Conservation (phyloP, 2,888 invertebrate genomes). For the Drosophila prostipennis region DNA sequence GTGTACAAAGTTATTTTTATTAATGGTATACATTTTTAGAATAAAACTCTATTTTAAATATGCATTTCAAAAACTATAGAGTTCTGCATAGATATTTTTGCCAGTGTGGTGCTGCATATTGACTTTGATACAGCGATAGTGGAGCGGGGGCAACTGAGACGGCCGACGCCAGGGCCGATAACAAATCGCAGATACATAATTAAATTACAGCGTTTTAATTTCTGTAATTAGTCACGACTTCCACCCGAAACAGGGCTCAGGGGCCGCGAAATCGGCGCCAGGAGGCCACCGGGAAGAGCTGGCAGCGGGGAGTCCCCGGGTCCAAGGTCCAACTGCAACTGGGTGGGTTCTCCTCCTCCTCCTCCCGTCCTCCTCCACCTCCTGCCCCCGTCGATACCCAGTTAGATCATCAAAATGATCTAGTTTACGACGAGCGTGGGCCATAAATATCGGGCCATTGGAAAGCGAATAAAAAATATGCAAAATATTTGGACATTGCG, state of each 20-base stretch:
- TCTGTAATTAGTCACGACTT: conserved; percentile 85
- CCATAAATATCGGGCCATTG: conserved; percentile 57
- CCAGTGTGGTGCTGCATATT: conserved; percentile 35
- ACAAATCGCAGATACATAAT: conserved; percentile 84
- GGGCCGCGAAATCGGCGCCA: conserved; percentile 56
- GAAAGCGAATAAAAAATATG: conserved; percentile 55
- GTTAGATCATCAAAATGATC: conserved; percentile 71
- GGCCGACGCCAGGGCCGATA: conserved; percentile 75
- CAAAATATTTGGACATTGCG: conserved; percentile 67
- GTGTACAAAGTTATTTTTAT: too few relatives aligned
- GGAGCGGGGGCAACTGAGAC: conserved; percentile 32
- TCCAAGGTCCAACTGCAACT: conserved; percentile 34
- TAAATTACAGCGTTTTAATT: conserved; percentile 85
- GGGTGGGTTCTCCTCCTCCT: conserved; percentile 20
- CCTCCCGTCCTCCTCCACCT: too few relatives aligned
- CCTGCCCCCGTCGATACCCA: conserved; percentile 8
- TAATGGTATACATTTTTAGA: too few relatives aligned
- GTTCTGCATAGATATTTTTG: not conserved
- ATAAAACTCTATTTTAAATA: too few relatives aligned
- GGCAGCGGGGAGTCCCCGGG: conserved; percentile 34
- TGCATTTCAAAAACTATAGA: too few relatives aligned
- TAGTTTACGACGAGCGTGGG: conserved; percentile 63
- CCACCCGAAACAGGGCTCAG: conserved; percentile 39
- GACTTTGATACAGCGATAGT: conserved; percentile 50
- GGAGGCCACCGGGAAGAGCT: conserved; percentile 49